A percentile compares a stretch with the other conserved stretches of the same genome.
Conservation (phyloP, 2,113 vertebrate genomes). For the Rhinopithecus roxellana region DNA sequence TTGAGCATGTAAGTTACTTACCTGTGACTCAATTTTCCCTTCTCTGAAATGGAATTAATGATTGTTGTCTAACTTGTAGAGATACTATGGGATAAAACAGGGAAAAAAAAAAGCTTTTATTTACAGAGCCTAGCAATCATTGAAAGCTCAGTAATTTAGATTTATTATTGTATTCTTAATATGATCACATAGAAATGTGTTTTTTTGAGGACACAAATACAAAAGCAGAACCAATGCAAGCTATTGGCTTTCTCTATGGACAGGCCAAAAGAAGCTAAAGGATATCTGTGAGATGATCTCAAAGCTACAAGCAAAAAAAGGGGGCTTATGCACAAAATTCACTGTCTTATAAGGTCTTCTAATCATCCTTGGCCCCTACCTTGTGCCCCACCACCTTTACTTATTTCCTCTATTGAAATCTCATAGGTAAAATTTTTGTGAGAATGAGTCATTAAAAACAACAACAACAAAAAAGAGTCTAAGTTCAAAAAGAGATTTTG, state of each 20-base stretch:
- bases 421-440: not conserved
- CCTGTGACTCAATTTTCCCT: not conserved
- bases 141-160: not conserved
- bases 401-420: not conserved
- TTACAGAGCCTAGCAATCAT: not conserved
- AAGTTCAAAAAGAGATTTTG: conserved; percentile 3
- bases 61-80: not conserved
- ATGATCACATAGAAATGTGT: not conserved
- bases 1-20: not conserved
- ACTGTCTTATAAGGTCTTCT: not conserved
- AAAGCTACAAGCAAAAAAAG: not conserved
- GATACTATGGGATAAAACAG: not conserved
- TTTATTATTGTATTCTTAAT: not conserved
- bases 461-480: not conserved
- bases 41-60: not conserved
- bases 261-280: not conserved
- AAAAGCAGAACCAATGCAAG: not conserved
- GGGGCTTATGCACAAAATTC: not conserved
- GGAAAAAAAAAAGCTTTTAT: not conserved
- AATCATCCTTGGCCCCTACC: not conserved
- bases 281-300: not conserved
- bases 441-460: not conserved
- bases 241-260: not conserved
- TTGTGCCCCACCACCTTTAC: not conserved
- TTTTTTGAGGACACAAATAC: not conserved